Base-by-base conservation (phyloP, 2,113 vertebrate species). In the Otis tarda region DNA sequence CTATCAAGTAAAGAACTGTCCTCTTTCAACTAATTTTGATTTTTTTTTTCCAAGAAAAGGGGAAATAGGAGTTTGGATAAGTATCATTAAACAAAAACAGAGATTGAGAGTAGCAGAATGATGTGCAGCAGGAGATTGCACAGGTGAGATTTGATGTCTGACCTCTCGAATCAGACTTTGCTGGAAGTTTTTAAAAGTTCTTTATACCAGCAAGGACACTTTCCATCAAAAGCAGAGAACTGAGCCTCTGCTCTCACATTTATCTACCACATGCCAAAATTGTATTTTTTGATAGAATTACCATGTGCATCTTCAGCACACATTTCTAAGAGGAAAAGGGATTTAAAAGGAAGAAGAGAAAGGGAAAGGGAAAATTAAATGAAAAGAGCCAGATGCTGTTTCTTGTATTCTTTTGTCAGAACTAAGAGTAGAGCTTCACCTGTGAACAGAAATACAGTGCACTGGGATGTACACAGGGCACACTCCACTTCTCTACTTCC, bases 91-190 rank as follows among this genome's bases (percentile, higher is more conserved):
- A 86, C 43, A 76, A 49, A 59, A 75, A 12, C 52, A 79, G 37
- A 76, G 64, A 93, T 93, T 11, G 47, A 93, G 87, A 95, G 90
- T 61, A 94, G 77, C 53, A 89, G 93, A 96, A 88, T 78, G 70
- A 91, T 73, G 86, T 43, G 83, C 49, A 93, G 60, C 76, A 84
- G 83, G 89, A 94, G 93, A 91, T 83, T 73, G 56, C 49, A n/a
- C 70, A 90, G 84, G 90, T 96, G 87, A 89, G 83, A 96, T 93
- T 75, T 96, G 91, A 95, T 50, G 45, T 89, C 71, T 94, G 69
- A 47, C n/a, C 52, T 91, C 82, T 87, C 19, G 9, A 86, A 94
- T 84, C 65, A 94, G 90, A 76, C 35, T 77, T 93, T 89, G 79
- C 39, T 82, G 63, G 24, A 60, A 82, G 43, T 85, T 92, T 96